Evolutionary conservation across 2,888 invertebrate species (phyloP), one percentile per base, ranked within the genome.

Genomic region (Stenchaetothrips biformis): DNA sequence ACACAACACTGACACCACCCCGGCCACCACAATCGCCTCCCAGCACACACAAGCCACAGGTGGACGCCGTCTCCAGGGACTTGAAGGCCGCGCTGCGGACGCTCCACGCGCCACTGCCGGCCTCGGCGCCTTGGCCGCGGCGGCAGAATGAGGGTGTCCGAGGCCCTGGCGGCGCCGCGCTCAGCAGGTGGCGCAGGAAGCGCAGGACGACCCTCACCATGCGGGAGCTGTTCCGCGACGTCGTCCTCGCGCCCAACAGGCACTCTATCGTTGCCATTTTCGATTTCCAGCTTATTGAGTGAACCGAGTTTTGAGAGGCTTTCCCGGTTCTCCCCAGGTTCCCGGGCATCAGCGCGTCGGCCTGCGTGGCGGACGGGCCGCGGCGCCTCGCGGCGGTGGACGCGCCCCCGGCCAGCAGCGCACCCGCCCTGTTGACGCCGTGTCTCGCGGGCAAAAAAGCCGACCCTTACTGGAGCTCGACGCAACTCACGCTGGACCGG

Each of bases 401-500:
- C n/a, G 4, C 7, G 6, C 21, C 9, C n/a, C 0, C 9, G 21
- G 67, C 25, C 9, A 6, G 9, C 67, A 67, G 67, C 67, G 67
- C 67, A 1, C 62, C 62, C 7, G 62, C 7, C 18, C 62, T 62
- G 37, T 37, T 37, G 37, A 37, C 37, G 37, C 37, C 37, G 37
- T 37, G 37, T 4, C 37, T 37, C 1, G 62, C 16, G 18, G n/a
- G 16, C 7, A 1, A 62, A 2, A 13, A 2, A 7, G n/a, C 18
- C 18, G 18, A 62, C 67, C 67, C 67, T 21, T 67, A 7, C 67
- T 67, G 67, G 67, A 67, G 67, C 67, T 67, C 67, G 21, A 21
- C 67, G 21, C 67, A 67, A 21, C 67, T n/a, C 67, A 67, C 67
- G 7, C 67, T 67, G 67, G 67, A 67, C 67, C 67, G 67, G 21